These are phyloP conservation scores for Puma concolor DNA, from an alignment of 2,113 vertebrate species.

Conservation along the genomic window DNA sequence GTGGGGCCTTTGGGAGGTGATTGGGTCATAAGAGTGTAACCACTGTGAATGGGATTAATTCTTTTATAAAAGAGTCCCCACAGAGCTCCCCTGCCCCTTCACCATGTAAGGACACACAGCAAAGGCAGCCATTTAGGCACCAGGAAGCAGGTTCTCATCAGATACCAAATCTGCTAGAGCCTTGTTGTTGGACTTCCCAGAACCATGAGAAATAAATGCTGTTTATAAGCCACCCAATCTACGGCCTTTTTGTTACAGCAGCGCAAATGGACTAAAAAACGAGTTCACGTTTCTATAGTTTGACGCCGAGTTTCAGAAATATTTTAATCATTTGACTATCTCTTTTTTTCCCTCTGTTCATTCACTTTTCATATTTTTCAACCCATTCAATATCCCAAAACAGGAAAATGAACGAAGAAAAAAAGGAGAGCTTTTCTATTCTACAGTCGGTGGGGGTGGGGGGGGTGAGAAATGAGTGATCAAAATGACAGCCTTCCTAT, in stretches of 20 bases:
- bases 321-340: not conserved
- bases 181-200: not conserved
- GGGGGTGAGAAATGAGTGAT: not conserved
- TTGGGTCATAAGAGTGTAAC: not conserved
- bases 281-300: not conserved
- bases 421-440: not conserved
- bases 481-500: not conserved
- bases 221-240: not conserved
- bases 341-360: not conserved
- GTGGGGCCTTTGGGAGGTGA: not conserved
- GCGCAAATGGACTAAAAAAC: no score
- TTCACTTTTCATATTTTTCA: not conserved
- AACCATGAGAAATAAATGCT: not conserved
- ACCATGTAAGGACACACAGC: not conserved
- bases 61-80: no score
- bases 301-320: not conserved
- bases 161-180: no score
- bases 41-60: no score
- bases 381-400: not conserved
- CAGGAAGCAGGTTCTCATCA: not conserved
- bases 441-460: not conserved
- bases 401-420: not conserved
- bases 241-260: not conserved
- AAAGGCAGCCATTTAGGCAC: not conserved
- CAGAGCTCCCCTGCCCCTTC: not conserved